These are phyloP conservation scores for Anoplolepis gracilipes DNA, from an alignment of 1,140 invertebrate species.

Conservation along the genomic window DNA sequence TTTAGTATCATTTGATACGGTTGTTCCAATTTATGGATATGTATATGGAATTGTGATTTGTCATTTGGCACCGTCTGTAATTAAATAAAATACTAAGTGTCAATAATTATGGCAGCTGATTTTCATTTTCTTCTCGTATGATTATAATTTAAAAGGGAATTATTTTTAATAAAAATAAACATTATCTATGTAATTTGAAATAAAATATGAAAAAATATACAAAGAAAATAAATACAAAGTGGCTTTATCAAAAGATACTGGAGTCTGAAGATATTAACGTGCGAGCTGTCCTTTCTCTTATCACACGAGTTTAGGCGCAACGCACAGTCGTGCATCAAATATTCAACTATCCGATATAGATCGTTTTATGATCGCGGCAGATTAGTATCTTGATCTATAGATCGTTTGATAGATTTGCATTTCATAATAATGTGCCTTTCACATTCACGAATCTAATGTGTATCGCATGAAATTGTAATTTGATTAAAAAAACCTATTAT, in stretches of 20 bases:
- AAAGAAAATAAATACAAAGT: neutral
- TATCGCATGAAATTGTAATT: constrained; percentile 33
- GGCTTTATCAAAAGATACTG: neutral
- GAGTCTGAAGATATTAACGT: constrained; percentile 33
- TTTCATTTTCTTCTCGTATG: neutral
- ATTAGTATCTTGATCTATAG: constrained; percentile 10
- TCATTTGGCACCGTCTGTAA: constrained; percentile 51
- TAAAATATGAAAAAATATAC: neutral
- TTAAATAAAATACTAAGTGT: constrained; percentile 19
- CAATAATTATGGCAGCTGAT: neutral
- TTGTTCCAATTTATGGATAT: constrained; percentile 49
- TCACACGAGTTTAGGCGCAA: constrained; percentile 18
- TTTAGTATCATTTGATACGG: constrained; percentile 26
- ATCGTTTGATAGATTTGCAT: constrained; percentile 21
- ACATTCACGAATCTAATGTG: neutral
- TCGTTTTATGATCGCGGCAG: neutral
- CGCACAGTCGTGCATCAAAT: neutral
- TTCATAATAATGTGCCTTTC: constrained; percentile 3
- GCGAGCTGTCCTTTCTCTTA: neutral
- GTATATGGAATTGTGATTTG: constrained; percentile 19
- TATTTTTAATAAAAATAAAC: constrained; percentile 5
- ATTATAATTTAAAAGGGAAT: constrained; percentile 10
- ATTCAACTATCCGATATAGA: constrained; percentile 2
- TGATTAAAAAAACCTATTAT: constrained; percentile 6
- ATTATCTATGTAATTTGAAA: constrained; percentile 4